Evolutionary conservation across 2,888 invertebrate species (phyloP).

Genomic region (Erebia aethiops): DNA sequence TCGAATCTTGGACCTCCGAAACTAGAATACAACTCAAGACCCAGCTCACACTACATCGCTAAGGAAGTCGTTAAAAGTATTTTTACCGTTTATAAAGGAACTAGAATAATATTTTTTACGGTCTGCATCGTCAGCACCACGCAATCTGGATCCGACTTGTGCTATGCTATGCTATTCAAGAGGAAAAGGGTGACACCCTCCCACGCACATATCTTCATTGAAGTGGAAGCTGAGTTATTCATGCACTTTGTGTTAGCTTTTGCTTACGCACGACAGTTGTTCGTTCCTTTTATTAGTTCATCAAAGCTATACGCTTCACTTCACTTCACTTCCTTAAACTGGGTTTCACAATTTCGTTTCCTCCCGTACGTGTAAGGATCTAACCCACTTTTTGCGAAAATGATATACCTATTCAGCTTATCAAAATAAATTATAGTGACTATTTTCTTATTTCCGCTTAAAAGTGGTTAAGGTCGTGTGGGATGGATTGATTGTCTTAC

Average conservation of each 20-base stretch:
- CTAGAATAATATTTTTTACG: neutral
- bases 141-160: slow-evolving; percentile 64
- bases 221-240: slow-evolving; percentile 67
- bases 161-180: slow-evolving; percentile 64
- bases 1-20: no score
- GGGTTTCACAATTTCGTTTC: neutral
- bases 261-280: slow-evolving; percentile 29
- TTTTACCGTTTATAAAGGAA: neutral
- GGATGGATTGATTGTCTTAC: no score
- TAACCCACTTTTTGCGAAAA: no score
- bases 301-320: slow-evolving; percentile 1
- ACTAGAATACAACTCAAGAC: no score
- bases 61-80: no score
- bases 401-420: no score
- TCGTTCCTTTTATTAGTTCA: slow-evolving; percentile 13
- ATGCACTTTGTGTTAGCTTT: slow-evolving; percentile 41
- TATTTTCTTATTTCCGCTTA: no score
- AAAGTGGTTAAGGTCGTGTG: no score
- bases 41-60: no score
- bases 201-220: slow-evolving; percentile 69
- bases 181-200: slow-evolving; percentile 75
- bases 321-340: neutral
- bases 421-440: no score
- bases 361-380: no score
- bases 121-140: slow-evolving; percentile 51